phyloP scores from a whole-genome alignment of 1,140 invertebrate species.

The Orius insidiosus region DNA sequence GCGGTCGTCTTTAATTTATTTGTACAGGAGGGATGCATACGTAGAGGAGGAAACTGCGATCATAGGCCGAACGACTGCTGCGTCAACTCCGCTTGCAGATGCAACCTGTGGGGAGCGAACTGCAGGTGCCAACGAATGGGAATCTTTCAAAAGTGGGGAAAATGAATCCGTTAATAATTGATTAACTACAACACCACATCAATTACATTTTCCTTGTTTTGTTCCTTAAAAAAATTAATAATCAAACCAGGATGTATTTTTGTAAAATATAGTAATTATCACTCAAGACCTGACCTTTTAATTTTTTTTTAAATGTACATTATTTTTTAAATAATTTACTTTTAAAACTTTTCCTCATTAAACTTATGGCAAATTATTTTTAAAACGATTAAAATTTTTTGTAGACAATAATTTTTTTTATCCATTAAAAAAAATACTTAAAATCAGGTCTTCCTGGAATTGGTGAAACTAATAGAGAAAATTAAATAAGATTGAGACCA shows the following conservation, averaged over 20 bases:
- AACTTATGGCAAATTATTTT: too few relatives aligned
- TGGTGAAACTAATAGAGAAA: too few relatives aligned
- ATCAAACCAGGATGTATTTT: neutral
- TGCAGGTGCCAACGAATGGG: slow-evolving; percentile 77
- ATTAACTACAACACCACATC: slow-evolving; percentile 1
- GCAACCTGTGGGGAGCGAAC: slow-evolving; percentile 81
- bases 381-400: too few relatives aligned
- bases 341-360: too few relatives aligned
- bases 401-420: too few relatives aligned
- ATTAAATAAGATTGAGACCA: too few relatives aligned
- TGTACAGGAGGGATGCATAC: slow-evolving; percentile 74
- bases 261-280: neutral
- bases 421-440: too few relatives aligned
- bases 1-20: slow-evolving; percentile 70
- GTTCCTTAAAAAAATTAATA: neutral
- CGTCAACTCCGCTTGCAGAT: slow-evolving; percentile 66
- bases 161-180: slow-evolving; percentile 16
- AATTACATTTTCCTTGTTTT: neutral
- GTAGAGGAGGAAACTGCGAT: slow-evolving; percentile 64
- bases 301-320: slow-evolving; percentile 6
- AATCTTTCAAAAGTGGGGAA: slow-evolving; percentile 77
- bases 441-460: too few relatives aligned
- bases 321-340: neutral
- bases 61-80: slow-evolving; percentile 72
- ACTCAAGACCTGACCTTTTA: neutral